Evolutionary conservation across 2,113 vertebrate genomes (phyloP).

Genomic region (Corythoichthys intestinalis): DNA sequence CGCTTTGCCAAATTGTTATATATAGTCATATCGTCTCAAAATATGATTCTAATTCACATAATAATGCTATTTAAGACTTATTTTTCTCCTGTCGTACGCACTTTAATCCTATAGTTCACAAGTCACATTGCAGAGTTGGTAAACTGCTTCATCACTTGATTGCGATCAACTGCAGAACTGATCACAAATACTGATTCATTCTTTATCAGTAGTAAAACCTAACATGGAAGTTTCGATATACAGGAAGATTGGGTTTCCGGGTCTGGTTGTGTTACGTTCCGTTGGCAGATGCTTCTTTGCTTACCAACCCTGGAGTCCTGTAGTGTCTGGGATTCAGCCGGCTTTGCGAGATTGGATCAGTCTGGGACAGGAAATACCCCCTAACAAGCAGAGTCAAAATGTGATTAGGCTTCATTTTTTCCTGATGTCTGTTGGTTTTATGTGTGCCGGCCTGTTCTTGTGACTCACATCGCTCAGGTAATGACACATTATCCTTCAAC

Average conservation of each 20-base stretch:
- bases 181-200: background rate
- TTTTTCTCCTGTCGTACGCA: too few relatives aligned
- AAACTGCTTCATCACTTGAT: too few relatives aligned
- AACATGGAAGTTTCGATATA: background rate
- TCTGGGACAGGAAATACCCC: slow-evolving; percentile 69
- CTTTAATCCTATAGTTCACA: too few relatives aligned
- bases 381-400: slow-evolving; percentile 67
- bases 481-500: slow-evolving; percentile 70
- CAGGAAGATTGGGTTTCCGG: slow-evolving; percentile 27
- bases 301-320: slow-evolving; percentile 30
- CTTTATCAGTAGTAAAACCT: background rate
- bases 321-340: slow-evolving; percentile 31
- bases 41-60: too few relatives aligned
- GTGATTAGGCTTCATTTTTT: slow-evolving; percentile 60
- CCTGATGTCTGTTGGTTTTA: slow-evolving; percentile 55
- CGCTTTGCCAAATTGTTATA: too few relatives aligned
- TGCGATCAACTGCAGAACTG: too few relatives aligned
- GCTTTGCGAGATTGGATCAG: slow-evolving; percentile 57
- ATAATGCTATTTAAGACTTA: too few relatives aligned
- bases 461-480: slow-evolving; percentile 69
- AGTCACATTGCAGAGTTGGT: too few relatives aligned
- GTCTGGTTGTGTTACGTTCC: slow-evolving; percentile 15
- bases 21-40: too few relatives aligned
- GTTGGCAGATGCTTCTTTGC: slow-evolving; percentile 1
- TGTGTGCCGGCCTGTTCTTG: slow-evolving; percentile 45